Evolutionary conservation across 2,888 invertebrate genomes (phyloP).

Genomic region (Philaethria dido): DNA sequence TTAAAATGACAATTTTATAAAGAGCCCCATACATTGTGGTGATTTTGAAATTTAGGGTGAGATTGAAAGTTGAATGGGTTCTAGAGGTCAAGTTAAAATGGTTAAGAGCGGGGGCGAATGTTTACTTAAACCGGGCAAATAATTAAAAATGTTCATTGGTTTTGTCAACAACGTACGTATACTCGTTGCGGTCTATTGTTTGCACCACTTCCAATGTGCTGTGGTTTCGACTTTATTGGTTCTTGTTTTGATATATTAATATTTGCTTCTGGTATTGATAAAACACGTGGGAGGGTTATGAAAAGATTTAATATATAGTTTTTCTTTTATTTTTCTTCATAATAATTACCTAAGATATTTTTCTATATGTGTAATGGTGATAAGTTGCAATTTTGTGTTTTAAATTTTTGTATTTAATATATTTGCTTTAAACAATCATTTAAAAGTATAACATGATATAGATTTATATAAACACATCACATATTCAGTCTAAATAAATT

Average conservation of each 20-base stretch:
- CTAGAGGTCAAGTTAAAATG: constrained; percentile 54
- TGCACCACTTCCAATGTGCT: constrained; percentile 58
- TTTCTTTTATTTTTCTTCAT: not conserved
- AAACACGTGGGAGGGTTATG: constrained; percentile 6
- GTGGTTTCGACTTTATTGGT: constrained; percentile 62
- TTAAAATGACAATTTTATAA: constrained; percentile 53
- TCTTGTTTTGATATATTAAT: constrained; percentile 48
- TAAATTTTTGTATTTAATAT: no score
- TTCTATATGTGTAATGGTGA: no score
- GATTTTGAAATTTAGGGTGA: constrained; percentile 30
- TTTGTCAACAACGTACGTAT: constrained; percentile 74
- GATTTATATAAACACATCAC: no score
- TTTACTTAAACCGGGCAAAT: constrained; percentile 78
- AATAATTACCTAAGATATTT: not conserved
- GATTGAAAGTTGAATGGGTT: constrained; percentile 36
- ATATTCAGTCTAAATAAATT: no score
- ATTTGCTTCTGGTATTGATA: constrained; percentile 37
- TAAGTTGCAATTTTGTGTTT: no score
- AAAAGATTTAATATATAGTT: not conserved
- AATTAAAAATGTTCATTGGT: constrained; percentile 83
- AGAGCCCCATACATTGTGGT: constrained; percentile 48
- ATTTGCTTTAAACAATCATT: no score
- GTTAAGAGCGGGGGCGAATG: constrained; percentile 67
- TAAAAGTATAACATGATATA: no score
- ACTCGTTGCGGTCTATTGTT: constrained; percentile 72